Evolutionary conservation across 2,113 vertebrate genomes (phyloP).

Genomic region (Lepus americanus): DNA sequence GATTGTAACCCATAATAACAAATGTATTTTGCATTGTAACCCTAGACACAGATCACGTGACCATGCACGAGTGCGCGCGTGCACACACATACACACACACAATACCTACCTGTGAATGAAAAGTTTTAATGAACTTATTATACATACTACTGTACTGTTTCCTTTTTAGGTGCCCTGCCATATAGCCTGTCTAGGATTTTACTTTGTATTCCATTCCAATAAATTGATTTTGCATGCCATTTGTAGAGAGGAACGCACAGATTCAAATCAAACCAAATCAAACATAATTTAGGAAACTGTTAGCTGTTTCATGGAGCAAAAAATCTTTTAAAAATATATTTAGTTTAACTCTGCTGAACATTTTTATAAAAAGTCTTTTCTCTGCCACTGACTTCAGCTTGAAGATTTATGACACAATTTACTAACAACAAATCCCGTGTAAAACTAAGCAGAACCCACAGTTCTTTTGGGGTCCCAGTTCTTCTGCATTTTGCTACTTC

Average conservation of each 20-base stretch:
- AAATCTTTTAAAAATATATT: background rate
- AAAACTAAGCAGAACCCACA: constrained; percentile 54
- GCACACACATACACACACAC: background rate
- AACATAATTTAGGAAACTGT: background rate
- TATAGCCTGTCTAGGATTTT: background rate
- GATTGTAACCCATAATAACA: background rate
- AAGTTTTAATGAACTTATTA: background rate
- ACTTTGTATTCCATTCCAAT: constrained; percentile 27
- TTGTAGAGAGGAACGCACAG: background rate
- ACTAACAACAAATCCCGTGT: constrained; percentile 40
- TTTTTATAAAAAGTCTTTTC: constrained; percentile 45
- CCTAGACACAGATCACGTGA: background rate
- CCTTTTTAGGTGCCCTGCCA: background rate
- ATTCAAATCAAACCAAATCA: background rate
- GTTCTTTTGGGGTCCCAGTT: background rate
- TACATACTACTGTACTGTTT: background rate
- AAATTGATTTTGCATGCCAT: background rate
- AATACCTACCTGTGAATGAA: background rate
- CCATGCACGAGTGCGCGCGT: rapidly evolving
- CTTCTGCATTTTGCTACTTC: background rate
- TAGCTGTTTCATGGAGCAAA: background rate
- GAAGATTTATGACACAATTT: constrained; percentile 47
- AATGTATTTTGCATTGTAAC: background rate
- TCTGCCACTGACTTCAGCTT: background rate
- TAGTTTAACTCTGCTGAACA: constrained; percentile 46